These are phyloP conservation scores for Heliconius himera DNA, from an alignment of 1,140 invertebrate genomes.

Conservation along the genomic window DNA sequence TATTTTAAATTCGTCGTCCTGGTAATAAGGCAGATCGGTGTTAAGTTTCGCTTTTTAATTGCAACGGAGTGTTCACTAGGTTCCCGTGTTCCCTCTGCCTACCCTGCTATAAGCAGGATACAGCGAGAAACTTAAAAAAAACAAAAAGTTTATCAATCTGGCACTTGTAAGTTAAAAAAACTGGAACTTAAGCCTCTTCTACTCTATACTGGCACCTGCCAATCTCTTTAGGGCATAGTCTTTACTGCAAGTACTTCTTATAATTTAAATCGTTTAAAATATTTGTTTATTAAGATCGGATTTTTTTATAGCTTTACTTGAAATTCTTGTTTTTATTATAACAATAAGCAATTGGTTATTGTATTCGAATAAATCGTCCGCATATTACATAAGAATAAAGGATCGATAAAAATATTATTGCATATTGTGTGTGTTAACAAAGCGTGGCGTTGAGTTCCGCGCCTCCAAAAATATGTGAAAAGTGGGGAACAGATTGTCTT, in stretches of 20 bases:
- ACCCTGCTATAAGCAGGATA: neutral
- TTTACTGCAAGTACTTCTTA: neutral
- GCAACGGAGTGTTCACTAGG: no score
- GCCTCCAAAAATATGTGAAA: no score
- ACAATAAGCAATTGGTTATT: neutral
- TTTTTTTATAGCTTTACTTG: neutral
- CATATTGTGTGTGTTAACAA: no score
- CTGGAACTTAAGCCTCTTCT: neutral
- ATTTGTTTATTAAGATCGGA: neutral
- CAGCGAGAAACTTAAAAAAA: no score
- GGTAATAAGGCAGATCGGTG: no score
- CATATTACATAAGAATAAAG: no score
- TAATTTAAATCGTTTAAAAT: neutral
- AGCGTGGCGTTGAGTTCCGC: no score
- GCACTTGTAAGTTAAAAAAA: neutral
- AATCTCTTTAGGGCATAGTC: neutral
- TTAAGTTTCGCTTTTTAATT: no score
- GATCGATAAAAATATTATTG: no score
- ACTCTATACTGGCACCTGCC: neutral
- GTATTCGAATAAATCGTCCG: neutral
- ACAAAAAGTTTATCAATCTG: neutral
- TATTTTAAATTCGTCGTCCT: no score
- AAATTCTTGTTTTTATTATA: neutral
- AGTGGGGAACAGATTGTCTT: no score
- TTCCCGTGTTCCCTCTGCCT: no score